phyloP scores from a whole-genome alignment of 2,888 invertebrate genomes.

The Agapostemon virescens region DNA sequence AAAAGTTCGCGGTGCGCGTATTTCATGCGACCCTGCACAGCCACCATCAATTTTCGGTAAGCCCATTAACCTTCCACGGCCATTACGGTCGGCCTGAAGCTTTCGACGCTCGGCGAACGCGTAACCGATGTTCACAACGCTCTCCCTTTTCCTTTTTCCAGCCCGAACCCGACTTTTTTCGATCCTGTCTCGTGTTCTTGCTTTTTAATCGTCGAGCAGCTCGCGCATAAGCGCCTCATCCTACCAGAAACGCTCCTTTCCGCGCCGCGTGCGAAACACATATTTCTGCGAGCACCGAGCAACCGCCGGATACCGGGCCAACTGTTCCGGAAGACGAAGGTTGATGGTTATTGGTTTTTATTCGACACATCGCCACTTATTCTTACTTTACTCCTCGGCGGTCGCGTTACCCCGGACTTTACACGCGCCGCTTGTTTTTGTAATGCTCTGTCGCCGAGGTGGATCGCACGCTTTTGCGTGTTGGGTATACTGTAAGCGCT shows the following conservation, averaged over 20 bases:
- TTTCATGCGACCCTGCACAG: constrained; percentile 67
- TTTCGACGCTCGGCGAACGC: constrained; percentile 60
- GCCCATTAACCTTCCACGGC: constrained; percentile 74
- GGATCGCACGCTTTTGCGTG: too few species aligned
- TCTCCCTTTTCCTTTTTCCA: constrained; percentile 13
- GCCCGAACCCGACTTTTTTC: background rate
- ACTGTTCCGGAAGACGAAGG: background rate
- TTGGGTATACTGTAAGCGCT: background rate
- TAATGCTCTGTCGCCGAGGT: background rate
- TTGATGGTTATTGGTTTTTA: constrained; percentile 15
- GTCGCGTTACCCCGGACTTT: background rate
- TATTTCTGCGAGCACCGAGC: background rate
- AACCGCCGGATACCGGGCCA: too few species aligned
- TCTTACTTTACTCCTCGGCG: background rate
- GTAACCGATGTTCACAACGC: constrained; percentile 59
- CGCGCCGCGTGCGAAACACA: background rate
- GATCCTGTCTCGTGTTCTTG: constrained; percentile 32
- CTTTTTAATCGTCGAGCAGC: constrained; percentile 38
- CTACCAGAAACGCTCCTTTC: background rate
- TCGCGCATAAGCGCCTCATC: background rate
- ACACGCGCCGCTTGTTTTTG: background rate
- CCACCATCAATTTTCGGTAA: constrained; percentile 76
- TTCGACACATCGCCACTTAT: background rate
- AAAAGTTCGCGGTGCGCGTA: constrained; percentile 62
- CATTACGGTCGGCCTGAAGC: constrained; percentile 58